These are phyloP conservation scores for Melanostoma mellinum DNA, from an alignment of 2,888 invertebrate species.

Conservation along the genomic window DNA sequence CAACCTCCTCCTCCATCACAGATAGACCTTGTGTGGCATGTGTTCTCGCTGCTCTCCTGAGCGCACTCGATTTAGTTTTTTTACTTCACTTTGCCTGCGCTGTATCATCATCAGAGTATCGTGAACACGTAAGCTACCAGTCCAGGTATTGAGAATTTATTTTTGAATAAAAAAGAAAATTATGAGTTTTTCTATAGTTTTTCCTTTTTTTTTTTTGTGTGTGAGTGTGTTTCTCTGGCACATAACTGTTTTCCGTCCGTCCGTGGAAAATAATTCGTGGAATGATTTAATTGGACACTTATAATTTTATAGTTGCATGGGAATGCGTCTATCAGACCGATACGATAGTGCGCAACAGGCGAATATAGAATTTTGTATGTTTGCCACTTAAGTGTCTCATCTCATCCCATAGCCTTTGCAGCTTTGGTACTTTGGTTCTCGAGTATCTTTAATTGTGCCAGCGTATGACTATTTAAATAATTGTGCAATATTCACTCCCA, in stretches of 20 bases:
- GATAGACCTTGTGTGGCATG: not conserved
- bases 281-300: conserved; percentile 67
- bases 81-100: conserved; percentile 13
- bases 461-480: no score
- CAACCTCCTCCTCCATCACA: not conserved
- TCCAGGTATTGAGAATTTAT: conserved; percentile 41
- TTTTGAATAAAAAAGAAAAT: conserved; percentile 3
- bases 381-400: no score
- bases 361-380: conserved; percentile 24
- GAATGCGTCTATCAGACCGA: conserved; percentile 25
- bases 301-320: conserved; percentile 27
- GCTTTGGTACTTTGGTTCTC: not conserved
- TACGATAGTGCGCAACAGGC: conserved; percentile 38
- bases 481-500: no score
- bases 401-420: no score
- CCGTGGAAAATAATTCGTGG: conserved; percentile 63
- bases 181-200: conserved; percentile 3
- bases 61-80: no score
- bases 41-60: conserved; percentile 21
- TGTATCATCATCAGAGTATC: conserved; percentile 20
- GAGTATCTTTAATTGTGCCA: conserved; percentile 61
- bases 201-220: not conserved
- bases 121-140: not conserved
- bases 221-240: not conserved
- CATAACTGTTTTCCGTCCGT: conserved; percentile 38